Evolutionary conservation across 2,113 vertebrate species (phyloP).

Genomic region (Micromys minutus): DNA sequence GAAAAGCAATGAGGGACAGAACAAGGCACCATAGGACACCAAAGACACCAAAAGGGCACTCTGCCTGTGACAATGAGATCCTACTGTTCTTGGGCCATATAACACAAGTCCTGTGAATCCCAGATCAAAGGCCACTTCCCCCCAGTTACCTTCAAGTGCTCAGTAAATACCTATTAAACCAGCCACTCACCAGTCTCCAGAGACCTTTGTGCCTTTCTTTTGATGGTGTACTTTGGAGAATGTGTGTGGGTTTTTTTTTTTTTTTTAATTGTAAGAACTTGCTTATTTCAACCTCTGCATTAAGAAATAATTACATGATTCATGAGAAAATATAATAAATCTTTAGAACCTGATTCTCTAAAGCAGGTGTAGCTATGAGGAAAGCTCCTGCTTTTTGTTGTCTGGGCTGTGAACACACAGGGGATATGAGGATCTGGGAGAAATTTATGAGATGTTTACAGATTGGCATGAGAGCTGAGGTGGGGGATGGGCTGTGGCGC

Average conservation of each 20-base stretch:
- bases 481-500: not conserved
- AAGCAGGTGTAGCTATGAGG: not conserved
- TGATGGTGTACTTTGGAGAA: not conserved
- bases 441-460: not conserved
- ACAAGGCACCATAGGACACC: too few species aligned
- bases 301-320: conserved; percentile 21
- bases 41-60: not conserved
- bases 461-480: not conserved
- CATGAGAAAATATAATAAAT: not conserved
- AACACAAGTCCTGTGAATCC: not conserved
- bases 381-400: not conserved
- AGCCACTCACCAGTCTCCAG: not conserved
- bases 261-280: not conserved
- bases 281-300: not conserved
- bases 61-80: not conserved
- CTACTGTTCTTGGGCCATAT: not conserved
- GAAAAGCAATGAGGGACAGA: not conserved
- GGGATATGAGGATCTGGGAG: not conserved
- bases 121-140: conserved; percentile 2
- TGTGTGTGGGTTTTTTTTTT: not conserved
- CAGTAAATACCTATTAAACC: not conserved
- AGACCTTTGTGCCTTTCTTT: not conserved
- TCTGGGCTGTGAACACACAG: not conserved
- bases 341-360: not conserved
- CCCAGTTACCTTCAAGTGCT: not conserved